These are phyloP conservation scores for Acanthurus lineatus DNA, from an alignment of 2,797 vertebrate species.

Conservation along the genomic window DNA sequence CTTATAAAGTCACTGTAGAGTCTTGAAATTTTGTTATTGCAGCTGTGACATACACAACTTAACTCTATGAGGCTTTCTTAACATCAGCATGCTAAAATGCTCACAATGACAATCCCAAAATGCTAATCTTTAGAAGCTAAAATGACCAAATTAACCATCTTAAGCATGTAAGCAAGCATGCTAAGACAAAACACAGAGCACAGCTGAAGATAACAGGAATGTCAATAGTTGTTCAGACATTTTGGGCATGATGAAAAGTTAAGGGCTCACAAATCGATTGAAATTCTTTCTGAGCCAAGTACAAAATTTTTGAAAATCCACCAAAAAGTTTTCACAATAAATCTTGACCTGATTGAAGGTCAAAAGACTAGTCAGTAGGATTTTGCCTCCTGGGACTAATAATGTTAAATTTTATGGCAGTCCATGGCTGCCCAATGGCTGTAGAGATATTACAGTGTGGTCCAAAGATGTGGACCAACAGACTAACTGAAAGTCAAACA, in stretches of 20 bases:
- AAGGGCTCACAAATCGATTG: too few species aligned
- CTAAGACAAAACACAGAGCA: not conserved
- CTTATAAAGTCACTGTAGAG: not conserved
- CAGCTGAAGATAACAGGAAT: not conserved
- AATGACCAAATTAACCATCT: too few species aligned
- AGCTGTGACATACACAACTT: too few species aligned
- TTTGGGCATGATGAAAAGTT: not conserved
- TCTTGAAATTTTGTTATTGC: not conserved
- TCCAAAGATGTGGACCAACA: not conserved
- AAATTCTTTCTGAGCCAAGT: not conserved
- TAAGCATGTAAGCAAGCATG: not conserved
- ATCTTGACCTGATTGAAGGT: not conserved
- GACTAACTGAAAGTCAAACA: not conserved
- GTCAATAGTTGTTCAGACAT: not conserved
- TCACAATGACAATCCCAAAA: too few species aligned
- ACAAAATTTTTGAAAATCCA: not conserved
- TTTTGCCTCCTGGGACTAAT: not conserved
- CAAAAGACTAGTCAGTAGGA: not conserved
- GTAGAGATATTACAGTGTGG: not conserved
- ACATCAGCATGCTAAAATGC: not conserved
- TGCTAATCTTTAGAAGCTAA: too few species aligned
- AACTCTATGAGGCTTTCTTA: not conserved
- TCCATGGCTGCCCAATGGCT: not conserved
- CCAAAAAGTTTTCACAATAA: not conserved
- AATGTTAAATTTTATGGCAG: not conserved